phyloP scores from a whole-genome alignment of 2,797 vertebrate genomes.

The Poecilia velifera region DNA sequence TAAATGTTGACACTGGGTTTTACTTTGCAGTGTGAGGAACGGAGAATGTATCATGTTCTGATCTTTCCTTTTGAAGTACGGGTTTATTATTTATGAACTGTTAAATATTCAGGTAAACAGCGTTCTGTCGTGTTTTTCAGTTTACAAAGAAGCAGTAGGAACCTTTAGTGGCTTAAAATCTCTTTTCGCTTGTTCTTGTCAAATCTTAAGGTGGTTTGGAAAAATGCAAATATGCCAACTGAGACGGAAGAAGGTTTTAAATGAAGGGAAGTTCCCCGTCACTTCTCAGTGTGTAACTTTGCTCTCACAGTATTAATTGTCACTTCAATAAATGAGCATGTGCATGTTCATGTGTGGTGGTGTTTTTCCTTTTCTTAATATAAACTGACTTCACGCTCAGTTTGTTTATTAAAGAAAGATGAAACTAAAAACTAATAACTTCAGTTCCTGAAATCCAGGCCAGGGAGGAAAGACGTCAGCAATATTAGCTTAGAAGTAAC shows the following conservation, averaged over 20 bases:
- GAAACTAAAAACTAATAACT: not conserved
- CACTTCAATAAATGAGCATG: slow-evolving; percentile 78
- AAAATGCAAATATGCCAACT: slow-evolving; percentile 22
- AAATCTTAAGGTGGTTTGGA: slow-evolving; percentile 1
- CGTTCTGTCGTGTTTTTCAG: slow-evolving; percentile 34
- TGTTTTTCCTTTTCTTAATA: not conserved
- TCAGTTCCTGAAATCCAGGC: not conserved
- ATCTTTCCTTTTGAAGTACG: slow-evolving; percentile 45
- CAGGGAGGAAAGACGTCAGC: not conserved
- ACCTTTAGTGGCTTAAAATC: slow-evolving; percentile 44
- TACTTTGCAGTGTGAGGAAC: slow-evolving; percentile 39
- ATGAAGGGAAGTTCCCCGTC: slow-evolving; percentile 26
- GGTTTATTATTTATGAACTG: slow-evolving; percentile 49
- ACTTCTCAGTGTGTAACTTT: slow-evolving; percentile 44
- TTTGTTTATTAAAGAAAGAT: not conserved
- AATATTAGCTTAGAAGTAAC: not conserved
- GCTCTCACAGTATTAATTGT: slow-evolving; percentile 56
- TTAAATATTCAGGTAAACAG: slow-evolving; percentile 47
- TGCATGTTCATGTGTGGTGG: slow-evolving; percentile 64
- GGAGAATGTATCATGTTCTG: slow-evolving; percentile 61
- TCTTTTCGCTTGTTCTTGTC: slow-evolving; percentile 11
- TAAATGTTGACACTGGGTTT: slow-evolving; percentile 33
- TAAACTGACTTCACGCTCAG: not conserved
- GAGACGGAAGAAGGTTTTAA: slow-evolving; percentile 35
- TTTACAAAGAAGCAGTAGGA: slow-evolving; percentile 33